Evolutionary conservation across 1,140 invertebrate genomes (phyloP).

Genomic region (Drosophila nigrodunni): DNA sequence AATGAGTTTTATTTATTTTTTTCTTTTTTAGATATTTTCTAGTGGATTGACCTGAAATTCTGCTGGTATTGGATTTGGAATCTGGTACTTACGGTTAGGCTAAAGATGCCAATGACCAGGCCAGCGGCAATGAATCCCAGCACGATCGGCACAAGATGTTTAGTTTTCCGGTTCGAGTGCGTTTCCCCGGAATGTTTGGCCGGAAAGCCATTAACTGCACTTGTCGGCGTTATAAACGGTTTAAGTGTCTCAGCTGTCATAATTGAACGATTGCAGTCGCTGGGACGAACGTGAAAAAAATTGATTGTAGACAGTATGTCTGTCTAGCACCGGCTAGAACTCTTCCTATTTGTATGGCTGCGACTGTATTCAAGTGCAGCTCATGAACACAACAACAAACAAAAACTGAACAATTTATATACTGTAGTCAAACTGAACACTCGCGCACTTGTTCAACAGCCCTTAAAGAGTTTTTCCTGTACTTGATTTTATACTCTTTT

Average conservation of each 20-base stretch:
- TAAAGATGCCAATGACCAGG: conserved; percentile 56
- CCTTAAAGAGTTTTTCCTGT: conserved; percentile 38
- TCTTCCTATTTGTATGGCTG: background rate
- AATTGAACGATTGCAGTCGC: conserved; percentile 54
- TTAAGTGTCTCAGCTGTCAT: conserved; percentile 84
- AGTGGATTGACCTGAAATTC: conserved; percentile 5
- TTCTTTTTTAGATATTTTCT: background rate
- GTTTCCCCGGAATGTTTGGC: conserved; percentile 54
- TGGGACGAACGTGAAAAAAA: conserved; percentile 17
- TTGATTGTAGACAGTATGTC: conserved; percentile 1
- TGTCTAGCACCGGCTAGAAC: conserved; percentile 11
- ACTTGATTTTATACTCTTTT: conserved; percentile 31
- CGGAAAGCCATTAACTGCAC: conserved; percentile 67
- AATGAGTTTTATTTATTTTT: background rate
- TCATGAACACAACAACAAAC: conserved; percentile 12
- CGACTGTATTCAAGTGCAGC: conserved; percentile 34
- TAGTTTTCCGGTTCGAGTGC: conserved; percentile 54
- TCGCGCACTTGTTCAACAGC: conserved; percentile 34
- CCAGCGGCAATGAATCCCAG: conserved; percentile 52
- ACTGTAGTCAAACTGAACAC: conserved; percentile 25
- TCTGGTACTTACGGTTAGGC: conserved; percentile 65
- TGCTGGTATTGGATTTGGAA: background rate
- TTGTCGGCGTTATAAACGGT: conserved; percentile 77
- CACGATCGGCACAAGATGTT: conserved; percentile 58
- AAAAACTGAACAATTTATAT: conserved; percentile 12